Percentiles rank a stretch among this genome's conserved stretches.
phyloP scores from a whole-genome alignment of 2,797 vertebrate genomes.

The Siniperca obscura region DNA sequence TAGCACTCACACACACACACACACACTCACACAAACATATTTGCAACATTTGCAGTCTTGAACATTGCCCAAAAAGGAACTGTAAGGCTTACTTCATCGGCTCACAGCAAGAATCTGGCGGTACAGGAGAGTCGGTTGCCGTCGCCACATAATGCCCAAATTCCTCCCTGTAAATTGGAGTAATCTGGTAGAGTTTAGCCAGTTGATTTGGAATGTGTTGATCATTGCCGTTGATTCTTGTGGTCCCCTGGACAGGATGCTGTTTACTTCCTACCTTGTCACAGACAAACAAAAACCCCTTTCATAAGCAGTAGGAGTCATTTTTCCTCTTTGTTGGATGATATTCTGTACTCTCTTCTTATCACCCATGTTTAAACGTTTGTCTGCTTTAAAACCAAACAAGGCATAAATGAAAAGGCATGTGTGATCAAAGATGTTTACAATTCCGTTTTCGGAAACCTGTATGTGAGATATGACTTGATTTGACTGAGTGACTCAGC shows the following conservation, averaged over 20 bases:
- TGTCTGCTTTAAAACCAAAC: conserved; percentile 37
- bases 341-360: conserved; percentile 17
- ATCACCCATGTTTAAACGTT: conserved; percentile 24
- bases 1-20: conserved; percentile 12
- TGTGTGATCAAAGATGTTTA: conserved; percentile 43
- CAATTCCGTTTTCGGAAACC: neutral
- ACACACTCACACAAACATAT: conserved; percentile 31
- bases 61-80: conserved; percentile 28
- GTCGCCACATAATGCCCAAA: conserved; percentile 55
- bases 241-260: conserved; percentile 60
- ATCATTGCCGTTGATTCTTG: conserved; percentile 63
- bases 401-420: conserved; percentile 25
- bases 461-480: conserved; percentile 25
- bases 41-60: conserved; percentile 36
- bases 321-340: neutral
- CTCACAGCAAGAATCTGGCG: conserved; percentile 46
- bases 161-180: conserved; percentile 67
- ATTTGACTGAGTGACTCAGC: conserved; percentile 22
- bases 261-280: conserved; percentile 64
- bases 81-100: conserved; percentile 42
- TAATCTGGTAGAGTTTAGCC: conserved; percentile 76
- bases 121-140: conserved; percentile 38
- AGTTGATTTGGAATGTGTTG: conserved; percentile 68
- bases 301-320: conserved; percentile 54
- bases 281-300: conserved; percentile 66